Evolutionary conservation across 2,797 vertebrate species (phyloP), one percentile per base, ranked within the genome.

Genomic region (Chelidonichthys spinosus): DNA sequence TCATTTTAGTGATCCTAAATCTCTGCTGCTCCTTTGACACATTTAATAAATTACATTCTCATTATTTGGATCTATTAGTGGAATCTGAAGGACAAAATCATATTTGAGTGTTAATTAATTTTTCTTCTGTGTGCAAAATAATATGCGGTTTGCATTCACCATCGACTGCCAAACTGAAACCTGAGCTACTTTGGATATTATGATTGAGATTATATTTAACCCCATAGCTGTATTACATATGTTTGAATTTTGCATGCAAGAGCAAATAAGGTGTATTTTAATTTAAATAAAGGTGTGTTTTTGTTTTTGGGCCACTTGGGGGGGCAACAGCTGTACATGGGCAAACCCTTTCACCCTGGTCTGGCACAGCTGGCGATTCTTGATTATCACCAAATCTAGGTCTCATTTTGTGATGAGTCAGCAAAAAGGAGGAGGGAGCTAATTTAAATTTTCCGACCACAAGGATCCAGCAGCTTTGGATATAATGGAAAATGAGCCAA

Each of bases 401-500:
- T 53, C 18, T 32, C 15, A 40, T 15, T 53, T 79, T n/a, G 0
- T 39, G 35, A 72, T 18, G 13, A 74, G 18, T 54, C 44, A 25
- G 50, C 64, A 58, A 25, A 63, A 37, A 32, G n/a, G 40, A n/a
- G 40, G 0, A 25, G 11, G 1, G 4, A 33, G 17, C 10, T 9
- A 36, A 47, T 70, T 33, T n/a, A 33, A 50, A 66, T 61, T 53
- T 74, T 69, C 39, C 6, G 9, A 25, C 32, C 8, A 17, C 43
- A 49, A 10, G 8, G 39, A 17, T 15, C 15, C 32, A 14, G 11
- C 7, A 70, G 40, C n/a, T 66, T 33, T 35, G 25, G 17, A 35
- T 11, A 10, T 42, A 33, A 47, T 11, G 61, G n/a, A 82, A 81
- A 53, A 35, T 15, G 64, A 47, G 52, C 49, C 2, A 4, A 50